Conservation (phyloP, 1,140 invertebrate genomes). For the Heterodera carotae region DNA sequence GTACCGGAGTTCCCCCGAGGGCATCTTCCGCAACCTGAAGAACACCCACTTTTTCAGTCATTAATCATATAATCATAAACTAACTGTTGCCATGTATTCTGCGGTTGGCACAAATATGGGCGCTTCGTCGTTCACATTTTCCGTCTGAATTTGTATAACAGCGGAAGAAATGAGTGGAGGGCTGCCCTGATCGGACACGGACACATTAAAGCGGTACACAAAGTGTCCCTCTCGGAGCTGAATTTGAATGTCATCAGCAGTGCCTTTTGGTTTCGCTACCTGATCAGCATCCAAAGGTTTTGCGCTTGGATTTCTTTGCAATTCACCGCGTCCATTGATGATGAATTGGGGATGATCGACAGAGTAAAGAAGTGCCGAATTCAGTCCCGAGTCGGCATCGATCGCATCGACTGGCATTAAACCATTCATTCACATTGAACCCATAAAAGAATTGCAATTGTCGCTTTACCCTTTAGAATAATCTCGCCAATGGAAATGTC, state of each 20-base stretch:
- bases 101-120: conserved; percentile 59
- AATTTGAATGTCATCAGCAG: neutral
- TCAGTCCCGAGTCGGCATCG: conserved; percentile 56
- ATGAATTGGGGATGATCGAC: conserved; percentile 55
- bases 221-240: conserved; percentile 52
- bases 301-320: conserved; percentile 35
- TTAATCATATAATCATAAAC: neutral
- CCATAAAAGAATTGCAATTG: too few species aligned
- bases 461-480: conserved; percentile 44
- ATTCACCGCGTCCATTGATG: conserved; percentile 58
- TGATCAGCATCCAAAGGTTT: conserved; percentile 56
- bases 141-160: conserved; percentile 66
- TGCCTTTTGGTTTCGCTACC: neutral
- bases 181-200: conserved; percentile 83
- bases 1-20: conserved; percentile 58
- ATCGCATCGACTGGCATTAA: conserved; percentile 47
- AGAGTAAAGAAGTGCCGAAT: conserved; percentile 50
- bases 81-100: conserved; percentile 51
- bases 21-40: conserved; percentile 59
- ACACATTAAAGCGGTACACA: conserved; percentile 77
- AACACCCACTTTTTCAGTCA: neutral
- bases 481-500: conserved; percentile 70
- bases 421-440: too few species aligned
- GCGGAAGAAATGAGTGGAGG: conserved; percentile 79
- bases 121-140: conserved; percentile 61